Percentiles rank a stretch among this genome's conserved stretches.
These are phyloP conservation scores for Addax nasomaculatus DNA, from an alignment of 2,113 vertebrate genomes.

Conservation along the genomic window DNA sequence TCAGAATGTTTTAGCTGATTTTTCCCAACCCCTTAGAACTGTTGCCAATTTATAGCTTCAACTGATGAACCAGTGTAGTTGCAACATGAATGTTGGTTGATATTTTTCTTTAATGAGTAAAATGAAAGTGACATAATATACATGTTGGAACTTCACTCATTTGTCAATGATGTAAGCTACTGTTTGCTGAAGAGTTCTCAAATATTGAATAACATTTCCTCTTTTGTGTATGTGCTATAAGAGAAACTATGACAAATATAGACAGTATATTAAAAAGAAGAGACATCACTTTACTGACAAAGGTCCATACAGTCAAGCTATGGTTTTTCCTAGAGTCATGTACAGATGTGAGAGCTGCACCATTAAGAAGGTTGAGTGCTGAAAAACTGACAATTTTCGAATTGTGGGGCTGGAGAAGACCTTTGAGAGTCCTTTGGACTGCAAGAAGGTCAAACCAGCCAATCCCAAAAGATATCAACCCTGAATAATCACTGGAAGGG, in stretches of 20 bases:
- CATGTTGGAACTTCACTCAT: not conserved
- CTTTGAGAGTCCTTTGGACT: not conserved
- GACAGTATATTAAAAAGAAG: not conserved
- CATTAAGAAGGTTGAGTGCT: not conserved
- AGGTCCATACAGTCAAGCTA: not conserved
- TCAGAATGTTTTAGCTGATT: not conserved
- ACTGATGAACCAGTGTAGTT: not conserved
- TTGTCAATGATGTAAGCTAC: not conserved
- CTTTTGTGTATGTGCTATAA: not conserved
- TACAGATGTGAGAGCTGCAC: not conserved
- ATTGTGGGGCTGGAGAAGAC: not conserved
- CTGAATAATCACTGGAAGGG: not conserved
- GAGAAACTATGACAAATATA: not conserved
- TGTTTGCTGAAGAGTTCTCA: not conserved
- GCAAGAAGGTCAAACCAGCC: not conserved
- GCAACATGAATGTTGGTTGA: not conserved
- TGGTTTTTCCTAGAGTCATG: not conserved
- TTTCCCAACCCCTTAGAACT: not conserved
- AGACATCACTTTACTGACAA: not conserved
- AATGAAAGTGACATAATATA: not conserved
- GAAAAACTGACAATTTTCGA: not conserved
- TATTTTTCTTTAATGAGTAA: not conserved
- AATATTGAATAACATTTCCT: not conserved
- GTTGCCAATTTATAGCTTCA: not conserved
- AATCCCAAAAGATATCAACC: not conserved